Percentiles rank a stretch among this genome's conserved stretches.
Conservation (phyloP, 2,888 invertebrate genomes). For the Lepas anatifera region DNA sequence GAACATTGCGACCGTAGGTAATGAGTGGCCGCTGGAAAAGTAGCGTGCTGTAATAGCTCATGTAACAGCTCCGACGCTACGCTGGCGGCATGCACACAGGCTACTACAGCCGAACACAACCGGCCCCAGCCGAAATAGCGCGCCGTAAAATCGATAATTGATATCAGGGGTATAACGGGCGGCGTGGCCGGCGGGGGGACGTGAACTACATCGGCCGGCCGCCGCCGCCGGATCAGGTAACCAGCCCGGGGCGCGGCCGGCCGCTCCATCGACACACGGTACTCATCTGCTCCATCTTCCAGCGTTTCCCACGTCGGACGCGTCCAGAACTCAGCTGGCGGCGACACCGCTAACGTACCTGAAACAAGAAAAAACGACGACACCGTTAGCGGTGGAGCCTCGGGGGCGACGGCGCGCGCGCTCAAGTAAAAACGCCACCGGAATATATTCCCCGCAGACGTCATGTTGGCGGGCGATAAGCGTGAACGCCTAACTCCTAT, state of each 20-base stretch:
- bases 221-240: too few species aligned
- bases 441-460: background rate
- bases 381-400: too few species aligned
- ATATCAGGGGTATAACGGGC: background rate
- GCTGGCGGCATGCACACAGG: background rate
- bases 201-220: too few species aligned
- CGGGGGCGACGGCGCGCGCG: background rate
- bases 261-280: background rate
- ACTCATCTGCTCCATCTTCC: background rate
- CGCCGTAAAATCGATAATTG: conserved; percentile 1
- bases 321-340: background rate
- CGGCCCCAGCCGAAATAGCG: background rate
- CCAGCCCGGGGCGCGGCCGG: background rate
- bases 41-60: background rate
- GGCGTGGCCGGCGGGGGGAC: too few species aligned
- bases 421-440: background rate
- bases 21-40: background rate
- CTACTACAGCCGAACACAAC: background rate
- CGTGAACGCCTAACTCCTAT: too few species aligned
- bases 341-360: background rate
- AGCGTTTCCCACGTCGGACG: background rate
- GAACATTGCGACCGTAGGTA: too few species aligned
- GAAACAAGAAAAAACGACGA: background rate
- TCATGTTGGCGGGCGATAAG: too few species aligned
- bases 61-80: background rate